phyloP scores from a whole-genome alignment of 1,140 invertebrate species.

The Rhagoletis zephyria region DNA sequence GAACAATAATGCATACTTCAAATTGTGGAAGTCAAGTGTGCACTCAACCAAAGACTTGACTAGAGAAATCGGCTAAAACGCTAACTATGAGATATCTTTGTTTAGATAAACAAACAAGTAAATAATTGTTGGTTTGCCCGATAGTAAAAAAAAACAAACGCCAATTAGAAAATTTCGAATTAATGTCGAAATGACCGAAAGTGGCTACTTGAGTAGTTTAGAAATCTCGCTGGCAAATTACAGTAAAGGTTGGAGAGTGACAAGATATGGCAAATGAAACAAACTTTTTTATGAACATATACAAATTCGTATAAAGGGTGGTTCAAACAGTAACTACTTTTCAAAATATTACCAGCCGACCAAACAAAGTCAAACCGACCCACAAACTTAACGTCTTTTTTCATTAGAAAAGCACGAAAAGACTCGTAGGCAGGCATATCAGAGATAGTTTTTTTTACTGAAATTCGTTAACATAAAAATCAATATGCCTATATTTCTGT shows the following conservation, averaged over 20 bases:
- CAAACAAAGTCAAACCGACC: too few relatives aligned
- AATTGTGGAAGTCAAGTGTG: constrained; percentile 11
- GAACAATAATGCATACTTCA: background rate
- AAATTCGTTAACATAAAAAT: too few relatives aligned
- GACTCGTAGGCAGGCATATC: too few relatives aligned
- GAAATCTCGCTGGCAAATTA: constrained; percentile 29
- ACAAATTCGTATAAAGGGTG: background rate
- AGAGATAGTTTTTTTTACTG: too few relatives aligned
- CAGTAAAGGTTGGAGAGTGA: background rate
- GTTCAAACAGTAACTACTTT: too few relatives aligned
- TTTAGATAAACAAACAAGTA: background rate
- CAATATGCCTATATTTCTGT: too few relatives aligned
- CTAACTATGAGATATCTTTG: background rate
- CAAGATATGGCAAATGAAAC: background rate
- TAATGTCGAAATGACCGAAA: background rate
- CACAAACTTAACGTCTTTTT: too few relatives aligned
- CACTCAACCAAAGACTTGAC: background rate
- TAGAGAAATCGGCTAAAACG: constrained; percentile 11
- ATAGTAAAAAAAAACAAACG: background rate
- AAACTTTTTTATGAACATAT: too few relatives aligned
- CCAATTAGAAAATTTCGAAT: background rate
- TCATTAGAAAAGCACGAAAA: too few relatives aligned
- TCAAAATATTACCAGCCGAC: too few relatives aligned
- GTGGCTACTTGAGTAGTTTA: constrained; percentile 24
- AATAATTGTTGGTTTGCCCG: background rate